Percentiles rank a stretch among this genome's conserved stretches.
phyloP scores from a whole-genome alignment of 2,888 invertebrate genomes.

The Camponotus fellah region DNA sequence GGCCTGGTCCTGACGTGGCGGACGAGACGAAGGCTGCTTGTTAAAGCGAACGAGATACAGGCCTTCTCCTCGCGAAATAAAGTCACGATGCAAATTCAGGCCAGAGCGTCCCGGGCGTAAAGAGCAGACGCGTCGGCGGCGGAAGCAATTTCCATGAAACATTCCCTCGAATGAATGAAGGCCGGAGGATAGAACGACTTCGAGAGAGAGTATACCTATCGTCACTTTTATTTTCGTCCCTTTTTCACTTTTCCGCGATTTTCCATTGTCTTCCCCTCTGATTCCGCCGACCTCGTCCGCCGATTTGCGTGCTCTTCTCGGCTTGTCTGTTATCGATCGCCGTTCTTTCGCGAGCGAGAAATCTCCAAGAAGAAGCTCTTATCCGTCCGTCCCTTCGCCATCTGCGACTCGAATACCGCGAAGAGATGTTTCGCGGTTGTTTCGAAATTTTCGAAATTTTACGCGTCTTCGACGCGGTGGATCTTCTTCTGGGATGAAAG shows the following conservation, averaged over 20 bases:
- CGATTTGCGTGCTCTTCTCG: constrained; percentile 23
- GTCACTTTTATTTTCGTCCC: constrained; percentile 57
- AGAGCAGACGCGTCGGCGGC: constrained; percentile 66
- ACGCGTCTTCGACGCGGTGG: not conserved
- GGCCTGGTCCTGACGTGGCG: constrained; percentile 3
- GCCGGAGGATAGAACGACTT: constrained; percentile 59
- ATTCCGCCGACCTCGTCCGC: constrained; percentile 29
- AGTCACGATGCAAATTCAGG: constrained; percentile 73
- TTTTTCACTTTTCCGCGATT: constrained; percentile 20
- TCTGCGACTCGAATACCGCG: constrained; percentile 19
- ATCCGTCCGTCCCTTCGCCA: not conserved
- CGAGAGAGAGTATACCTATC: constrained; percentile 50
- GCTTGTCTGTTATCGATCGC: constrained; percentile 44
- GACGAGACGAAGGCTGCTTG: constrained; percentile 42
- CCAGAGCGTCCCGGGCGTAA: constrained; percentile 66
- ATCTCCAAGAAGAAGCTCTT: constrained; percentile 10
- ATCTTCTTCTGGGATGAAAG: constrained; percentile 26
- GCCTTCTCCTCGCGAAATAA: constrained; percentile 66
- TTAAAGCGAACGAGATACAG: constrained; percentile 50
- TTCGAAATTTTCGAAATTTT: constrained; percentile 44
- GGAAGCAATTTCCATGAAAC: constrained; percentile 78
- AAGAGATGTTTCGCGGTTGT: constrained; percentile 29
- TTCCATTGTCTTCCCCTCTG: constrained; percentile 37
- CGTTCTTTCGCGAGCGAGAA: constrained; percentile 3
- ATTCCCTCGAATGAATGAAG: constrained; percentile 72